Base-by-base conservation (phyloP, 2,797 vertebrate genomes). In the Pelochelys cantorii region DNA sequence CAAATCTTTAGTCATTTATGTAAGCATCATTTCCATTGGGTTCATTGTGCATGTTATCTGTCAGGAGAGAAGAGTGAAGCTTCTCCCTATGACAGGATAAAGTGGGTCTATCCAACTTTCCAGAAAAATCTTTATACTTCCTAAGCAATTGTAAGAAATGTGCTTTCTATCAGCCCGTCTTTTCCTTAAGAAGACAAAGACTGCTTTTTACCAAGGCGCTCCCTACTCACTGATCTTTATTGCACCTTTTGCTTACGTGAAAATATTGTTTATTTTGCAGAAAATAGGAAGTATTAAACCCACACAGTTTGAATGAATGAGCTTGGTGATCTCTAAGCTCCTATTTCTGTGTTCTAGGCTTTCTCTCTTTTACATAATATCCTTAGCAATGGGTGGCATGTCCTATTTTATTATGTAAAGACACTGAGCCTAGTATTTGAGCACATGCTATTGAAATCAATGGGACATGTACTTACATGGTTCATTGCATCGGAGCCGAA, bases 181-280 rank as follows among this genome's bases (percentile, higher is more conserved):
- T 93, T 81, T 90, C 90, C 90, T 37, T 71, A 71, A 83, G 59
- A 83, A 17, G 22, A 52, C 71, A 93, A 74, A 91, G 37, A 15
- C n/a, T 20, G 10, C 59, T 84, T 83, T 84, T 88, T 80, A 78
- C 0, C 0, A 62, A 65, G 71, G 77, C 96, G n/a, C 77, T 94
- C 89, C 91, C 94, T 91, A 65, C 79, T 95, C 14, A 0, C 53
- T 60, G 94, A 91, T 84, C 83, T 84, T 89, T 83, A 37, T 55
- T 80, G 86, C 74, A 79, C 74, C 83, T 84, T 87, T 82, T 85
- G 79, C 55, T 59, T 92, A 80, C 5, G 1, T 10, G 80, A 83
- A 82, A 93, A 84, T 85, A 86, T 37, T 92, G 60, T 82, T 84
- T 79, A 83, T 87, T 93, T 91, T 52, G 85, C 23, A 79, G 48